Percentiles rank a stretch among this genome's conserved stretches.
phyloP scores from a whole-genome alignment of 2,797 vertebrate genomes.

The Rhinella marina region DNA sequence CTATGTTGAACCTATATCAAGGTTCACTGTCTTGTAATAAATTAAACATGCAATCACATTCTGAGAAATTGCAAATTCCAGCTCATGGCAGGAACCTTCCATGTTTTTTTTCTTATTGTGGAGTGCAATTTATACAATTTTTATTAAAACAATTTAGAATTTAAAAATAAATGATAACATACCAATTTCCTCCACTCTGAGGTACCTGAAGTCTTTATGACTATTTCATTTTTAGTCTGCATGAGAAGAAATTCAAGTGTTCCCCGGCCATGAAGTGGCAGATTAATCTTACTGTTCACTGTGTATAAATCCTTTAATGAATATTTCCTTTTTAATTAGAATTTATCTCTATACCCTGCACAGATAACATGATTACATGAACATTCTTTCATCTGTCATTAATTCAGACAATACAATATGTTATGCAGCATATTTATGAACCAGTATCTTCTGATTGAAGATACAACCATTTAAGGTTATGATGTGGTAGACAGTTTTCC shows the following conservation, averaged over 20 bases:
- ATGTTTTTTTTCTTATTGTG: neutral
- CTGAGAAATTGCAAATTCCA: neutral
- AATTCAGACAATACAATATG: conserved; percentile 51
- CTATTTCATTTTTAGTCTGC: conserved; percentile 38
- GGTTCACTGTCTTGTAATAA: conserved; percentile 7
- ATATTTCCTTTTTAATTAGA: conserved; percentile 70
- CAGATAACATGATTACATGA: conserved; percentile 61
- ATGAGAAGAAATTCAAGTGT: conserved; percentile 32
- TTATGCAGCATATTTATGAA: neutral
- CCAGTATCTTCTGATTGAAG: conserved; percentile 14
- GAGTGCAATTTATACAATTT: neutral
- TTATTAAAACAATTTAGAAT: neutral
- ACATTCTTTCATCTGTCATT: conserved; percentile 54
- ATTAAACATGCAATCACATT: conserved; percentile 18
- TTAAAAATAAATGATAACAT: neutral
- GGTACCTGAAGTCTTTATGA: conserved; percentile 25
- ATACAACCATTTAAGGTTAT: conserved; percentile 14
- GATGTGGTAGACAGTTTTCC: conserved; percentile 1
- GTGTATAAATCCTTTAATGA: conserved; percentile 70
- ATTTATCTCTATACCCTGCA: conserved; percentile 64
- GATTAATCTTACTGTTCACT: conserved; percentile 63
- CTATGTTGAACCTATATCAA: conserved; percentile 22
- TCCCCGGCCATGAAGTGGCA: conserved; percentile 54
- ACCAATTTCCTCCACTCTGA: conserved; percentile 4
- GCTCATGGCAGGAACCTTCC: neutral